Conservation (phyloP, 2,113 vertebrate genomes). For the Rattus norvegicus region GRCr8 NC_086023.1:150485501-150486000, state of each 20-base stretch:
- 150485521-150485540: not conserved
- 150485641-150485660: not conserved
- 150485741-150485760: not conserved
- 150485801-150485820: not conserved
- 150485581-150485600: not conserved
- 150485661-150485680: not conserved
- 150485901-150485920: rapidly evolving
- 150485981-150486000: constrained; percentile 91
- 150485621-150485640: too few relatives aligned
- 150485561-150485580: not conserved
- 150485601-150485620: not conserved
- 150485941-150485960: not conserved
- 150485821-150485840: not conserved
- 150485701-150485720: not conserved
- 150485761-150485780: not conserved
- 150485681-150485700: not conserved
- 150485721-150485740: not conserved
- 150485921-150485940: not conserved
- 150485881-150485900: too few relatives aligned
- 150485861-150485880: not conserved
- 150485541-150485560: not conserved
- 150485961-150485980: constrained; percentile 34
- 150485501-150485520: not conserved
- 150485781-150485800: not conserved
- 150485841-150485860: not conserved